A percentile compares a stretch with the other conserved stretches of the same genome.
Conservation (phyloP, 1,140 invertebrate species). For the Zaprionus taronus region DNA sequence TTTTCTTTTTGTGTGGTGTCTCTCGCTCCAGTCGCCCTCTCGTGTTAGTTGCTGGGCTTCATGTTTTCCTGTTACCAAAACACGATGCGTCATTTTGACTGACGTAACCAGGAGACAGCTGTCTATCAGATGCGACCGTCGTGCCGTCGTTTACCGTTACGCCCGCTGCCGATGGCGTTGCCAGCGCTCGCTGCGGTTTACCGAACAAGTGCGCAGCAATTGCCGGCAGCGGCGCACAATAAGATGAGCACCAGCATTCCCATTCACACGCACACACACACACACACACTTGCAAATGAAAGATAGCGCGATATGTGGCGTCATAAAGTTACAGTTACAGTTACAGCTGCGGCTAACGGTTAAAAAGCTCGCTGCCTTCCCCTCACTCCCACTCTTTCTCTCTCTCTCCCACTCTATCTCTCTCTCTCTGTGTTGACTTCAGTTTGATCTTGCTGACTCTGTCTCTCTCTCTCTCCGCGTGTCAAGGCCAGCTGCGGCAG, state of each 20-base stretch:
- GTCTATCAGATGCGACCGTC: conserved; percentile 79
- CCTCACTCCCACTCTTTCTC: background rate
- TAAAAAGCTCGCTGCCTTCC: conserved; percentile 22
- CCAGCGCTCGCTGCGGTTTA: conserved; percentile 76
- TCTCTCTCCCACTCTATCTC: background rate
- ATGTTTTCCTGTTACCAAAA: conserved; percentile 84
- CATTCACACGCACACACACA: conserved; percentile 3
- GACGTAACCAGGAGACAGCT: conserved; percentile 84
- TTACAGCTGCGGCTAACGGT: conserved; percentile 7
- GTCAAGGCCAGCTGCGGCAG: conserved; percentile 23
- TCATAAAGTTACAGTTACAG: conserved; percentile 39
- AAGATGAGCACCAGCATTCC: conserved; percentile 15
- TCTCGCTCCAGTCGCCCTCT: conserved; percentile 51
- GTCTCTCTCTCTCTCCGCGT: conserved; percentile 13
- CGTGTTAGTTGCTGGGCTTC: conserved; percentile 46
- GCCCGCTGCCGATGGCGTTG: conserved; percentile 76
- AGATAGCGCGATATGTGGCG: conserved; percentile 23
- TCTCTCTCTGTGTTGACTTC: background rate
- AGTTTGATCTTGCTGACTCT: conserved; percentile 31
- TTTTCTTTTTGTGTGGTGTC: conserved; percentile 64
- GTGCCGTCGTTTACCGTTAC: conserved; percentile 68
- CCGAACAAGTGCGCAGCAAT: conserved; percentile 79
- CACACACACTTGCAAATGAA: conserved; percentile 12
- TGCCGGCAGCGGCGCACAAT: conserved; percentile 28
- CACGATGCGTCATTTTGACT: conserved; percentile 85